Conservation (phyloP, 2,797 vertebrate genomes). For the Sus cebifrons region DNA sequence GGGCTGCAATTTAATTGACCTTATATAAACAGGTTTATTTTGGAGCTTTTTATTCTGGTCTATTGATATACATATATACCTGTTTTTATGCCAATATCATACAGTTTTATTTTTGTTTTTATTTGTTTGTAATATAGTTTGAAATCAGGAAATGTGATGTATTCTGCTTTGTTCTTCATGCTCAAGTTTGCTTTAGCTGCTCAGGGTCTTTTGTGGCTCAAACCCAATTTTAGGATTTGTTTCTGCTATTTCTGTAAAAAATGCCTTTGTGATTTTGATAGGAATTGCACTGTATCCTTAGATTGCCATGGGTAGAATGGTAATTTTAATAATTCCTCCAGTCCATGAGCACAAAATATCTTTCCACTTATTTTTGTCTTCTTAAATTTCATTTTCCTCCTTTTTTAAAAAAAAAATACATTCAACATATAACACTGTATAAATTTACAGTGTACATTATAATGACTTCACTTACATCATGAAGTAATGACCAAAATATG, state of each 20-base stretch:
- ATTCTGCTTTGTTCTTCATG: background rate
- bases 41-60: background rate
- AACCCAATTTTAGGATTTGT: background rate
- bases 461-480: background rate
- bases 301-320: background rate
- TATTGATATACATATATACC: background rate
- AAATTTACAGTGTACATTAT: background rate
- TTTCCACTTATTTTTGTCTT: background rate
- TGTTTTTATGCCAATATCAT: background rate
- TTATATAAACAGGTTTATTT: background rate
- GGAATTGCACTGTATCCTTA: background rate
- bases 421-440: background rate
- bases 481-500: background rate
- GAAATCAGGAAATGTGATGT: background rate
- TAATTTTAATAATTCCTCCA: background rate
- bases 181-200: background rate
- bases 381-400: background rate
- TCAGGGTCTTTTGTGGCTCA: background rate
- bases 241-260: background rate
- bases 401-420: background rate
- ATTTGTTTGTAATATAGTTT: background rate
- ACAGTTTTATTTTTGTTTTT: background rate
- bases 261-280: background rate
- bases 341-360: background rate
- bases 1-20: background rate